A percentile compares a stretch with the other conserved stretches of the same genome.
These are phyloP conservation scores for Fulmarus glacialis DNA, from an alignment of 2,113 vertebrate species.

Conservation along the genomic window DNA sequence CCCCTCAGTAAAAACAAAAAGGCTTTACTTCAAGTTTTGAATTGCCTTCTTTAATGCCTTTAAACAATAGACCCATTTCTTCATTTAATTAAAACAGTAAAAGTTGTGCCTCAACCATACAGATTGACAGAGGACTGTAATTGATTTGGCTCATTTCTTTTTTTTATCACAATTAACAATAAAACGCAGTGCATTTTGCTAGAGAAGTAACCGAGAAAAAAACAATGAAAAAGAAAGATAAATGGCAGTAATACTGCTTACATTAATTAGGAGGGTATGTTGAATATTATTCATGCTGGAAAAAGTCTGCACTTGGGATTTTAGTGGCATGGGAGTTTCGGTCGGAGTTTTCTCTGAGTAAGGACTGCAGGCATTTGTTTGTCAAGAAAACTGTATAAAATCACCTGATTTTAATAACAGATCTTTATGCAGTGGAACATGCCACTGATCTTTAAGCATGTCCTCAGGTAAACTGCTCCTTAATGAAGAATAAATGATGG, in stretches of 20 bases:
- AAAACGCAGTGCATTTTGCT: slow-evolving; percentile 35
- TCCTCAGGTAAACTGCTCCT: background rate
- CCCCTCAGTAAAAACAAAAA: slow-evolving; percentile 52
- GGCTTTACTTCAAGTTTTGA: slow-evolving; percentile 41
- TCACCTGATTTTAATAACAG: background rate
- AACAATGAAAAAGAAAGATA: slow-evolving; percentile 59
- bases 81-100: slow-evolving; percentile 82
- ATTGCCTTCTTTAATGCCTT: slow-evolving; percentile 69
- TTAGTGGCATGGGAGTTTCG: background rate
- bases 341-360: background rate
- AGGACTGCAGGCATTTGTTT: background rate
- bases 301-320: background rate
- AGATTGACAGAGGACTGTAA: slow-evolving; percentile 57
- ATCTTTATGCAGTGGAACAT: background rate
- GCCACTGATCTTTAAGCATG: background rate
- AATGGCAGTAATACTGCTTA: background rate
- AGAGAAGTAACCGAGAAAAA: slow-evolving; percentile 41
- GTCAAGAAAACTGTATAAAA: slow-evolving; percentile 16
- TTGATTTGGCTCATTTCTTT: slow-evolving; percentile 72
- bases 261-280: slow-evolving; percentile 38
- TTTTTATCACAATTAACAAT: slow-evolving; percentile 61
- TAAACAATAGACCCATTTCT: slow-evolving; percentile 74
- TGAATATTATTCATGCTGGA: slow-evolving; percentile 37
- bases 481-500: background rate
- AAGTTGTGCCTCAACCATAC: slow-evolving; percentile 59